A percentile compares a stretch with the other conserved stretches of the same genome.
These are phyloP conservation scores for Mastomys natalensis DNA, from an alignment of 2,113 vertebrate species.

Conservation along the genomic window DNA sequence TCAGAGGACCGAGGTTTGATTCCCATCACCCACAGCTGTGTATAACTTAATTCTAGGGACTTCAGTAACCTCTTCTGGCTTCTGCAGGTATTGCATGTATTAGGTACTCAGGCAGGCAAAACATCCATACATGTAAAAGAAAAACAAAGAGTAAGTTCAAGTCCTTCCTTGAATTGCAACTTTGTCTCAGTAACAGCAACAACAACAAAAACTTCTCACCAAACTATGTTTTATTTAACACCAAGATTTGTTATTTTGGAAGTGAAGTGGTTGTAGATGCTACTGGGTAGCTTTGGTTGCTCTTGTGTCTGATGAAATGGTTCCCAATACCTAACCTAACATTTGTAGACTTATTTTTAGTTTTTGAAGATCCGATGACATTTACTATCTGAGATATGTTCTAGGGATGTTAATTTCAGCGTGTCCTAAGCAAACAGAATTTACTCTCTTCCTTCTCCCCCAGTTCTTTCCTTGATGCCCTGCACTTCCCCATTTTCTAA, in stretches of 20 bases:
- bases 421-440: not conserved
- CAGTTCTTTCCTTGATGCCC: fast-evolving
- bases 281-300: not conserved
- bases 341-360: not conserved
- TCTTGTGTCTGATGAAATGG: not conserved
- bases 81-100: not conserved
- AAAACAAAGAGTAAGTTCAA: not conserved
- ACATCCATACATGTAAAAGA: not conserved
- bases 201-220: too few species aligned
- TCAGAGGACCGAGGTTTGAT: not conserved
- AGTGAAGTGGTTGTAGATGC: not conserved
- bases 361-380: not conserved
- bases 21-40: not conserved
- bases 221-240: constrained; percentile 74
- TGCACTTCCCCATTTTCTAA: not conserved
- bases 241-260: not conserved
- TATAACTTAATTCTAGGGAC: not conserved
- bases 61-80: not conserved
- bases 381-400: not conserved
- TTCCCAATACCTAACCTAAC: too few species aligned
- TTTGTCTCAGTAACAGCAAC: not conserved
- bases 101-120: not conserved
- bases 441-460: not conserved
- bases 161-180: not conserved
- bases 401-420: not conserved